A percentile compares a stretch with the other conserved stretches of the same genome.
Evolutionary conservation across 2,113 vertebrate genomes (phyloP).

Genomic region (Dasyprocta punctata): DNA sequence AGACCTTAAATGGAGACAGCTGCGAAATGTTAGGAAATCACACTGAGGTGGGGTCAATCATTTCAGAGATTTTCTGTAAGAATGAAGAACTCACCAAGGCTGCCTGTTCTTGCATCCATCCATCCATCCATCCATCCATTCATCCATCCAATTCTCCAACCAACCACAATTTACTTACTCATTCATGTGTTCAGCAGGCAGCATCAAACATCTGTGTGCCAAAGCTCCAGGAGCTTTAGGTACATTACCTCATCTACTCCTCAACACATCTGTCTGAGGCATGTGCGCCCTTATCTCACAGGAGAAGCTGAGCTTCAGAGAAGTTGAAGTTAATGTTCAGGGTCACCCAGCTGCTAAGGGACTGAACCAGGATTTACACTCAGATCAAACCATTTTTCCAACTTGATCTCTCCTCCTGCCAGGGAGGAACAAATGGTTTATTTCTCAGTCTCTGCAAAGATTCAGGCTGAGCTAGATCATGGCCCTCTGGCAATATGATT

Average conservation of each 20-base stretch:
- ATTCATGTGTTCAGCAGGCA: neutral
- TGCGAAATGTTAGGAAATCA: conserved; percentile 27
- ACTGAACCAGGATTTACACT: conserved; percentile 10
- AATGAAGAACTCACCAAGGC: neutral
- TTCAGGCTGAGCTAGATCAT: conserved; percentile 59
- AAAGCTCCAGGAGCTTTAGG: neutral
- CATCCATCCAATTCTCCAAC: neutral
- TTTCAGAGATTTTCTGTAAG: neutral
- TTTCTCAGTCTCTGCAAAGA: conserved; percentile 68
- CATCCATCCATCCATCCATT: neutral
- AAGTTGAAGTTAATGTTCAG: conserved; percentile 22
- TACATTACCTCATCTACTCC: neutral
- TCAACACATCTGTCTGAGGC: neutral
- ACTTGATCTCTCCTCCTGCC: conserved; percentile 38
- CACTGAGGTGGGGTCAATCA: neutral
- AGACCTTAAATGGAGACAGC: neutral
- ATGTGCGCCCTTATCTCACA: neutral
- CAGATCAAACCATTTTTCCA: conserved; percentile 44
- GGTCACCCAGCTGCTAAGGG: conserved; percentile 50
- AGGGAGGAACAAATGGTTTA: conserved; percentile 64
- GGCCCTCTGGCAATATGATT: conserved; percentile 62
- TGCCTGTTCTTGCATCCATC: neutral
- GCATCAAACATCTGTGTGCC: neutral
- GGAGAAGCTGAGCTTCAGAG: conserved; percentile 47
- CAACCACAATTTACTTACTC: neutral